phyloP scores from a whole-genome alignment of 2,113 vertebrate species.

The Diphyllodes magnificus region DNA sequence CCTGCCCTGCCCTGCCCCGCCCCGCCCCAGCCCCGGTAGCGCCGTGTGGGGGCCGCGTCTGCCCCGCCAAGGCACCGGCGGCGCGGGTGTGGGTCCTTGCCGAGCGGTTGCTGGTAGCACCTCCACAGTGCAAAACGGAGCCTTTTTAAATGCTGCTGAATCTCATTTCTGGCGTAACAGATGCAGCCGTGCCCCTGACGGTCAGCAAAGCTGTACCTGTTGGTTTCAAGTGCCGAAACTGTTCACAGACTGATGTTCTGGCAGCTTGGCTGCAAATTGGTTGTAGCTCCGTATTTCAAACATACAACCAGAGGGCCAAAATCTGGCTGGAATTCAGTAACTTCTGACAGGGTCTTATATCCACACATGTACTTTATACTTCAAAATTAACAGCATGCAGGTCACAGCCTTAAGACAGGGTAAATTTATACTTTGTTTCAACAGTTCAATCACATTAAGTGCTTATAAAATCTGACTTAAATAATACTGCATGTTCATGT shows the following conservation, averaged over 20 bases:
- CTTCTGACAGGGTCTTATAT: not conserved
- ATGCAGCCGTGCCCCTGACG: not conserved
- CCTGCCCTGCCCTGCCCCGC: not conserved
- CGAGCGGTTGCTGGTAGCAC: fast-evolving
- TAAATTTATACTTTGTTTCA: not conserved
- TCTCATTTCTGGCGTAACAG: not conserved
- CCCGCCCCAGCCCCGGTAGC: not conserved
- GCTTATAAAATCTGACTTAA: not conserved
- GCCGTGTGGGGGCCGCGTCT: not conserved
- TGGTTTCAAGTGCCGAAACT: not conserved
- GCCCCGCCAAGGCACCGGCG: fast-evolving
- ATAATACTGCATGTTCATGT: not conserved
- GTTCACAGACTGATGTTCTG: fast-evolving
- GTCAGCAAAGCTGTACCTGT: not conserved
- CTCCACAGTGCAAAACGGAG: fast-evolving
- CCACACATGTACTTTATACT: not conserved
- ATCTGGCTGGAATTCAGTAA: not conserved
- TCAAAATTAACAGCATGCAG: not conserved
- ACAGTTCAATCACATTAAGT: not conserved
- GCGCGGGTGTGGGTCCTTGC: fast-evolving
- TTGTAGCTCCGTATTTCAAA: not conserved
- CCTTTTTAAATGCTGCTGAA: not conserved
- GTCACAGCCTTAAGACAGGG: not conserved
- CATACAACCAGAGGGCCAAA: not conserved
- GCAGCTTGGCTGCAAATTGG: not conserved